Evolutionary conservation across 2,113 vertebrate species (phyloP).

Genomic region (Crotalus viridis): DNA sequence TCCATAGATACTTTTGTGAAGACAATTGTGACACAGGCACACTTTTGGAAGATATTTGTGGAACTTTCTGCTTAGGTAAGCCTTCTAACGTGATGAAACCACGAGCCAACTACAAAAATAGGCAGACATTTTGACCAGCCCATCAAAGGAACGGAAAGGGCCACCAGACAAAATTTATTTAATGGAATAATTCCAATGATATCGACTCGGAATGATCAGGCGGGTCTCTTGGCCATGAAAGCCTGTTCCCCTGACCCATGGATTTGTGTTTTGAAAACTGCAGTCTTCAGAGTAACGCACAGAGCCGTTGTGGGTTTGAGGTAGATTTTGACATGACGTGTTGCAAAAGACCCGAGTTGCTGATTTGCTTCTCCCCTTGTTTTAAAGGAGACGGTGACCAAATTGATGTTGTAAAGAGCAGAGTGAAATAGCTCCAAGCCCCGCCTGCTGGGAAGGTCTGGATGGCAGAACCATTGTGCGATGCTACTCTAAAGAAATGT

Average conservation of each 20-base stretch:
- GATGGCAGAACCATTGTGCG: constrained; percentile 70
- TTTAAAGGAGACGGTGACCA: constrained; percentile 66
- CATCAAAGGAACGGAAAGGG: no score
- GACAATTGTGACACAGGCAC: no score
- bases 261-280: background rate
- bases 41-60: background rate
- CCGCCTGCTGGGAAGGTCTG: constrained; percentile 59
- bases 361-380: constrained; percentile 51
- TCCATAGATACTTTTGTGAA: background rate
- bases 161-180: background rate
- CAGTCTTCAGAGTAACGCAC: background rate
- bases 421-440: constrained; percentile 65
- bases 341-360: background rate
- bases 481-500: constrained; percentile 68
- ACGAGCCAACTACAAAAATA: background rate
- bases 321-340: background rate
- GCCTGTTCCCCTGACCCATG: background rate
- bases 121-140: no score
- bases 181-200: background rate
- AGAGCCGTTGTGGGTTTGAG: background rate
- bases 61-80: background rate
- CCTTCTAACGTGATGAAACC: background rate
- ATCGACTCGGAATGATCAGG: background rate
- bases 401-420: constrained; percentile 63
- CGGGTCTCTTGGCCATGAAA: background rate